Evolutionary conservation across 2,113 vertebrate species (phyloP), one percentile per base, ranked within the genome.

Genomic region (Antennarius striatus): DNA sequence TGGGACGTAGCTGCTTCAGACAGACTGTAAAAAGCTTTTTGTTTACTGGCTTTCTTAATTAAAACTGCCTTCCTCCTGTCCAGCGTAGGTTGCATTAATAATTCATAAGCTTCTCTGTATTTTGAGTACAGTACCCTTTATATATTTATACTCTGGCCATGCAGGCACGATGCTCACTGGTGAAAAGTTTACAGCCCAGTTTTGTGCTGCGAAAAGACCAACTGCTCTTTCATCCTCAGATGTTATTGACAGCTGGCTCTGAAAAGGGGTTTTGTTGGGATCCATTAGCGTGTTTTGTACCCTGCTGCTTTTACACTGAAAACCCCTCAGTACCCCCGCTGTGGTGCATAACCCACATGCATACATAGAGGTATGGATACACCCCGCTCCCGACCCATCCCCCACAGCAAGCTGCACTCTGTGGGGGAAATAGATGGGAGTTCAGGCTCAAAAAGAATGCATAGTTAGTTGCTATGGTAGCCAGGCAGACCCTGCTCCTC

Each of bases 281-380:
- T 77, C 88, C 84, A 88, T 90, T 91, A 89, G 82, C 40, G 43
- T 52, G 66, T 74, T 82, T 79, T 68, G 70, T 81, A 68, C 71
- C 85, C 77, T 71, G 75, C 80, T 83, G 86, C 85, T 88, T 75
- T 77, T 71, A 81, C 73, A 85, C 68, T 56, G 55, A 86, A 84
- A 84, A 81, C 64, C 80, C 67, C 71, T 74, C 75, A 56, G 73
- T 73, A 42, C 71, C 70, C 74, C 81, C 5, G 42, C 78, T 77
- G 79, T 17, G 75, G 40, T 60, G 63, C 71, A 59, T 66, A 68
- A 76, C 69, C 57, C 42, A 58, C 58, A 66, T 56, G 52, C 59
- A 72, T 54, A 14, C 29, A 64, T 53, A 65, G 15, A 61, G 14
- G 48, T 17, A 43, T 14, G 16, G 55, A 56, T 32, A 22, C 29